Evolutionary conservation across 2,113 vertebrate genomes (phyloP), one percentile per base, ranked within the genome.

Genomic region (Pseudolaguvia tuberculata): DNA sequence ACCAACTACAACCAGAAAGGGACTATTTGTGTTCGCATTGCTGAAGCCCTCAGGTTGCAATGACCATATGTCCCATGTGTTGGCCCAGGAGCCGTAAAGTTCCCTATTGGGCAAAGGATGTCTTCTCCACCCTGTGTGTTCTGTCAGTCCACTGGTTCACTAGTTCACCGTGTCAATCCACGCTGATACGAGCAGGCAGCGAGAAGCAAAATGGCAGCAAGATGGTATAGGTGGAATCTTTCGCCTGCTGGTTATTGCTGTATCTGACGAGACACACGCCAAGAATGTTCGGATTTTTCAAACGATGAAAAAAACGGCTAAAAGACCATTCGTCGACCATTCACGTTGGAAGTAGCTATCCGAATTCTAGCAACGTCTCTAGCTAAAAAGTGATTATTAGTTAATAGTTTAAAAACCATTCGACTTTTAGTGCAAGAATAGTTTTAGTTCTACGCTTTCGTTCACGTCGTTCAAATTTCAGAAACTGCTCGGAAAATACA

Each of bases 141-240:
- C 75, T 81, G 80, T 79, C 79, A 78, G 78, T 80, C 76, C 81
- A 78, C 70, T 78, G 76, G 78, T 79, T 80, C 80, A 76, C 76
- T 74, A 80, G 78, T 80, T 81, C 83, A 82, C 66, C 65, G 65
- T 79, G 78, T 78, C 78, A 78, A 78, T 80, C 85, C 66, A 79
- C 58, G 67, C 53, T 70, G 72, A 76, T 83, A 75, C 70, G 70
- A 20, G 45, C 72, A 80, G 69, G 76, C 71, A 83, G 74, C 67
- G 53, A 80, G 48, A 79, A 70, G 70, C 77, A 56, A 62, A 59
- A 70, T 51, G 55, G n/a, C 15, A 65, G 72, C 62, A 76, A 80
- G 79, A 80, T 82, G 71, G 72, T 79, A 76, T 73, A 74, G 78
- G 76, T 76, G 73, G 71, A 82, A 79, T 80, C 76, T 79, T 73